Evolutionary conservation across 2,113 vertebrate species (phyloP).

Genomic region (Heteronetta atricapilla): DNA sequence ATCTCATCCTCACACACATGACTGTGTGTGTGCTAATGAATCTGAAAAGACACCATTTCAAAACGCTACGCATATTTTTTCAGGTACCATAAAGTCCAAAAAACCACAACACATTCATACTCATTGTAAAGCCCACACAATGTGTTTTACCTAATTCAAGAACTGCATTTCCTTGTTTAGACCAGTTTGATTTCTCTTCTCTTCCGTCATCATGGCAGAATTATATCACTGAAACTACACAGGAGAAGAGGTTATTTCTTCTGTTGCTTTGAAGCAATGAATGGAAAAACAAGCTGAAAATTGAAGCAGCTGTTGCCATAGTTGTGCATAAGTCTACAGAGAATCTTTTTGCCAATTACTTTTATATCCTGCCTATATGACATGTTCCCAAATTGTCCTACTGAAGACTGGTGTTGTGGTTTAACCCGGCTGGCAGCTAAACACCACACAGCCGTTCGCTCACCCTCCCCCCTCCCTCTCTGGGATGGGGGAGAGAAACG

Average conservation of each 20-base stretch:
- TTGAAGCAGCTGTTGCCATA: background rate
- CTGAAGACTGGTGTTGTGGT: no score
- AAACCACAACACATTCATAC: background rate
- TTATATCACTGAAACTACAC: background rate
- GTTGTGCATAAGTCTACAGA: background rate
- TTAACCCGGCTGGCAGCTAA: no score
- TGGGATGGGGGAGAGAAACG: no score
- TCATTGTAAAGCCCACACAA: background rate
- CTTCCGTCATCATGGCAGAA: background rate
- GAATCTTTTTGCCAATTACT: background rate
- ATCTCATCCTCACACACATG: background rate
- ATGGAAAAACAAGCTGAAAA: background rate
- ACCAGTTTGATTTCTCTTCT: background rate
- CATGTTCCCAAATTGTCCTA: background rate
- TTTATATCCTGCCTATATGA: background rate
- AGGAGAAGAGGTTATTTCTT: background rate
- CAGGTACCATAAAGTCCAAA: background rate
- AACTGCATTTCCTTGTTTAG: background rate
- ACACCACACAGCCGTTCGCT: no score
- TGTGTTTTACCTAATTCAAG: background rate
- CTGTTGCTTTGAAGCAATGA: background rate
- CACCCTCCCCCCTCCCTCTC: no score
- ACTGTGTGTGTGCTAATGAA: background rate
- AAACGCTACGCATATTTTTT: background rate
- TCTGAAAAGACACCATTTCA: background rate